These are phyloP conservation scores for Cecidostiba fungosa DNA, from an alignment of 2,888 invertebrate species.

Conservation along the genomic window DNA sequence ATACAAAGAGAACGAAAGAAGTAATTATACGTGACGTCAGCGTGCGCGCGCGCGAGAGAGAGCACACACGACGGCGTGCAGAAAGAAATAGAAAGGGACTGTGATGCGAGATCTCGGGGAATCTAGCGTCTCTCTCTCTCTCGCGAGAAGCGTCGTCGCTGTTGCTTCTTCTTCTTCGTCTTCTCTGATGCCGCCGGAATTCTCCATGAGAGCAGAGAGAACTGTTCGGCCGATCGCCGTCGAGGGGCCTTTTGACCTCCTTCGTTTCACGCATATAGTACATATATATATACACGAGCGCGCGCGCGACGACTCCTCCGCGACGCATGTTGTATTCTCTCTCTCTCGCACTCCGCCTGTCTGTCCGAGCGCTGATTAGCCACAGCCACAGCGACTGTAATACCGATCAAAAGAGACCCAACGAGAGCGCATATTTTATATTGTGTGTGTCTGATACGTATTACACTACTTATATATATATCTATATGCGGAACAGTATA, in stretches of 20 bases:
- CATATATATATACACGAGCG: too few relatives aligned
- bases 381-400: not conserved
- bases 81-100: slow-evolving; percentile 56
- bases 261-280: not conserved
- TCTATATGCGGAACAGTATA: too few relatives aligned
- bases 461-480: not conserved
- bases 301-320: not conserved
- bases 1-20: slow-evolving; percentile 68
- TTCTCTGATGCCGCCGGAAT: slow-evolving; percentile 24
- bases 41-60: not conserved
- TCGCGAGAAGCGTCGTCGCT: not conserved
- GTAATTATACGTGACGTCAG: slow-evolving; percentile 78
- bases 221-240: not conserved
- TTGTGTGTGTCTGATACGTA: not conserved
- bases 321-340: not conserved
- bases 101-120: slow-evolving; percentile 27
- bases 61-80: not conserved
- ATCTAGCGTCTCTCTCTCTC: slow-evolving; percentile 3
- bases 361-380: slow-evolving; percentile 34
- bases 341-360: not conserved
- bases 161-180: not conserved
- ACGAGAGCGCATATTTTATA: not conserved
- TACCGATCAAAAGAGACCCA: not conserved
- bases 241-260: slow-evolving; percentile 55
- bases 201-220: slow-evolving; percentile 18